phyloP scores from a whole-genome alignment of 2,888 invertebrate species.

The Caenorhabditis imperialis region DNA sequence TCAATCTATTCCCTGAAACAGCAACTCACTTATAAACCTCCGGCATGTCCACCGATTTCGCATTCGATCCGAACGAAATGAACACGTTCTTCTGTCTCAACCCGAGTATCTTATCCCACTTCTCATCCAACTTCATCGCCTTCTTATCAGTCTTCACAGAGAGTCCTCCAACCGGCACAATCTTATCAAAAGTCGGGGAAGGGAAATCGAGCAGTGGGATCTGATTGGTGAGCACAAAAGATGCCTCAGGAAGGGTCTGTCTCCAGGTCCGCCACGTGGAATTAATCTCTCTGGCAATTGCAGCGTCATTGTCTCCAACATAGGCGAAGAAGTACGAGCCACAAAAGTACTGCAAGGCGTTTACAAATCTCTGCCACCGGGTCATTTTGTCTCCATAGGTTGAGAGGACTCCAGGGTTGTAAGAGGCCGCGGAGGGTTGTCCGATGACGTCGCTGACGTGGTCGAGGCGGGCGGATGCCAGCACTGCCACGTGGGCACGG shows the following conservation, averaged over 20 bases:
- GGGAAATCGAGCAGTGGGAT: constrained; percentile 34
- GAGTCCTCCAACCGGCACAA: constrained; percentile 34
- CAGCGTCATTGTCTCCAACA: constrained; percentile 23
- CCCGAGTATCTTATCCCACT: constrained; percentile 21
- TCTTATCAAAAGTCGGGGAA: constrained; percentile 29
- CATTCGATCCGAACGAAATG: constrained; percentile 37
- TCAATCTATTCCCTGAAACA: constrained; percentile 24
- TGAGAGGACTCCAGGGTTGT: constrained; percentile 34
- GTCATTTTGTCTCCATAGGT: constrained; percentile 27
- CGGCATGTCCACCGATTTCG: constrained; percentile 29
- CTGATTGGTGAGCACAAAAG: constrained; percentile 19
- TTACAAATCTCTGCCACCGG: constrained; percentile 27
- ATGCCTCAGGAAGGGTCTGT: constrained; percentile 13
- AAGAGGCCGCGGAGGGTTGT: constrained; percentile 42
- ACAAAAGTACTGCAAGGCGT: constrained; percentile 27
- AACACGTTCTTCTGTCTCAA: constrained; percentile 18
- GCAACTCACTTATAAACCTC: constrained; percentile 19
- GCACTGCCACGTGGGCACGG: constrained; percentile 49
- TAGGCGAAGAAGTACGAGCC: constrained; percentile 33
- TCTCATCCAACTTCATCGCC: constrained; percentile 5
- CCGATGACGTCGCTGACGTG: constrained; percentile 53
- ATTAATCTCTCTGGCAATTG: constrained; percentile 21
- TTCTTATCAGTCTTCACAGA: constrained; percentile 22
- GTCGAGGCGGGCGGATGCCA: constrained; percentile 48
- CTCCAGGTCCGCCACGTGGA: constrained; percentile 24